These are phyloP conservation scores for Cheilosia grossa DNA, from an alignment of 2,888 invertebrate species.

Conservation along the genomic window DNA sequence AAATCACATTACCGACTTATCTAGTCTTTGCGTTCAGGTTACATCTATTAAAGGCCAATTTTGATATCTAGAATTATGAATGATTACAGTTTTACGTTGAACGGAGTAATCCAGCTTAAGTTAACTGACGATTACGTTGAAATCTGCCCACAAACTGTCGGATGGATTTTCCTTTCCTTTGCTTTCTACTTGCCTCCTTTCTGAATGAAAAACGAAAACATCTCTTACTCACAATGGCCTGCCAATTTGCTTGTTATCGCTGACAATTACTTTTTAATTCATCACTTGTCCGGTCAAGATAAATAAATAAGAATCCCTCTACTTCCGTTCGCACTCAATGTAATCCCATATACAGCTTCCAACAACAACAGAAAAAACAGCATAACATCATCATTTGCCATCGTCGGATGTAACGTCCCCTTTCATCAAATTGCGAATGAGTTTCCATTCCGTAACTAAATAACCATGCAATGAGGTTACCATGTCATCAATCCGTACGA, in stretches of 20 bases:
- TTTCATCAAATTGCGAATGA: constrained; percentile 68
- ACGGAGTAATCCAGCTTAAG: no score
- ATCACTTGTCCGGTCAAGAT: constrained; percentile 57
- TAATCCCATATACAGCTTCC: constrained; percentile 2
- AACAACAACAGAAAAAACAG: constrained; percentile 7
- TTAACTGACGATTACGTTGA: no score
- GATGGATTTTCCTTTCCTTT: no score
- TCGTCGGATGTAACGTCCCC: constrained; percentile 48
- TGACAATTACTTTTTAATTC: constrained; percentile 66
- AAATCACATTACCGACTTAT: no score
- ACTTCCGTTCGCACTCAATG: constrained; percentile 32
- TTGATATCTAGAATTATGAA: no score
- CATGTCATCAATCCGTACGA: constrained; percentile 65
- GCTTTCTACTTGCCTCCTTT: not conserved
- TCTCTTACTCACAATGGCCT: constrained; percentile 27
- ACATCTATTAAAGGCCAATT: no score
- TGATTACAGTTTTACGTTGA: no score
- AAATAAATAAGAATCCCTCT: constrained; percentile 46
- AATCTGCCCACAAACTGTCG: no score
- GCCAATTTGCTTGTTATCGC: constrained; percentile 50
- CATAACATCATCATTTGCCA: constrained; percentile 66
- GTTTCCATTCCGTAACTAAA: constrained; percentile 68
- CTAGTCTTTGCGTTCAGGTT: no score
- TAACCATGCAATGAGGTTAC: constrained; percentile 72
- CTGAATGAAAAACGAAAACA: not conserved